A percentile compares a stretch with the other conserved stretches of the same genome.
phyloP scores from a whole-genome alignment of 2,797 vertebrate species.

The Sebastes steindachneri region DNA sequence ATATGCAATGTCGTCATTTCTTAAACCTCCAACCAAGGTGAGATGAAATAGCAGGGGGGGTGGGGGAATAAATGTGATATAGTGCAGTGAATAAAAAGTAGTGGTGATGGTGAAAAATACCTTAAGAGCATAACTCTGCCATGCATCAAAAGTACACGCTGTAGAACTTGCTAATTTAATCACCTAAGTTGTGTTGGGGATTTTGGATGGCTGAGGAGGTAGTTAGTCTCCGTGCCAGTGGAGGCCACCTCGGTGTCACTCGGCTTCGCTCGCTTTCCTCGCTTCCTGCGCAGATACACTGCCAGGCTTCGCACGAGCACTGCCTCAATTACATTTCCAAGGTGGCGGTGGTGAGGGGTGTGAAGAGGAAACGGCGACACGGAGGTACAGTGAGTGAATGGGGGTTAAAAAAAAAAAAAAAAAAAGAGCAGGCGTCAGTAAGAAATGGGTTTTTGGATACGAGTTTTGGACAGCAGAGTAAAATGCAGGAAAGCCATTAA shows the following conservation, averaged over 20 bases:
- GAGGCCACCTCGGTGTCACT: conserved; percentile 58
- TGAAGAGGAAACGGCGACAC: conserved; percentile 30
- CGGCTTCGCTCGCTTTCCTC: conserved; percentile 19
- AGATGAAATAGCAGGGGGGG: conserved; percentile 44
- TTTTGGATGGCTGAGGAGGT: conserved; percentile 52
- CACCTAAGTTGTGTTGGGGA: conserved; percentile 69
- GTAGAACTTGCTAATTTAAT: conserved; percentile 76
- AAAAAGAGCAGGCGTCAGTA: conserved; percentile 16
- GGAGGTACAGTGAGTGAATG: conserved; percentile 6
- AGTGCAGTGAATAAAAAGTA: conserved; percentile 66
- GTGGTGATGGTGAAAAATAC: conserved; percentile 63
- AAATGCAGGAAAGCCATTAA: conserved; percentile 62
- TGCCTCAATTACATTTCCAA: conserved; percentile 72
- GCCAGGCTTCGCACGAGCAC: conserved; percentile 51
- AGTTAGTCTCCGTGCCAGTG: conserved; percentile 59
- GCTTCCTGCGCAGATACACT: conserved; percentile 33
- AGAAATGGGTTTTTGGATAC: conserved; percentile 33
- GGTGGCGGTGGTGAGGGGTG: conserved; percentile 36
- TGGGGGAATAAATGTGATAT: conserved; percentile 68
- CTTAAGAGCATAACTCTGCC: conserved; percentile 63
- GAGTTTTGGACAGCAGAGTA: conserved; percentile 36
- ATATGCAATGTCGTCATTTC: conserved; percentile 39
- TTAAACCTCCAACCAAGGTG: conserved; percentile 48
- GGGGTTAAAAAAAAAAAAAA: neutral
- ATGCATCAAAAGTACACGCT: conserved; percentile 63